phyloP scores from a whole-genome alignment of 1,140 invertebrate species.

The Drosophila neocordata region DNA sequence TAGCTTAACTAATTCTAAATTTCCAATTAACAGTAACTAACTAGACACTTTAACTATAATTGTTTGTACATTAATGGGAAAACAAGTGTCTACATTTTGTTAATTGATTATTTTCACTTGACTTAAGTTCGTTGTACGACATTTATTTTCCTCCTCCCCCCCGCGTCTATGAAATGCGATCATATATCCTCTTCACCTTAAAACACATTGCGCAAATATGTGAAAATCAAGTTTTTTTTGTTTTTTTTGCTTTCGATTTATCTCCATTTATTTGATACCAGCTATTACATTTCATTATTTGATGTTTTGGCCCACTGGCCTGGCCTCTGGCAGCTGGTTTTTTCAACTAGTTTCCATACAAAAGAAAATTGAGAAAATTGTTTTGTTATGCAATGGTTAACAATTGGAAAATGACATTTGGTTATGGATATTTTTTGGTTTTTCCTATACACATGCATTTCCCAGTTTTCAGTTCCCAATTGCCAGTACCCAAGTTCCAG shows the following conservation, averaged over 20 bases:
- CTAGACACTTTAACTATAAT: too few species aligned
- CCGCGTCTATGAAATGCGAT: neutral
- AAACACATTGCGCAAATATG: neutral
- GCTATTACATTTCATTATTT: constrained; percentile 24
- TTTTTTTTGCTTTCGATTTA: neutral
- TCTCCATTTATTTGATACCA: neutral
- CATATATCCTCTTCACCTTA: neutral
- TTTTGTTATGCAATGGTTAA: neutral
- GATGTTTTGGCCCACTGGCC: constrained; percentile 33
- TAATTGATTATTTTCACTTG: too few species aligned
- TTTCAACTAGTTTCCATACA: constrained; percentile 1
- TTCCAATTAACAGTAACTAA: too few species aligned
- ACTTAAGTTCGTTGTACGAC: too few species aligned
- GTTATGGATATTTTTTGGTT: constrained; percentile 34
- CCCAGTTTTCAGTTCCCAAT: neutral
- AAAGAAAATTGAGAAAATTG: constrained; percentile 6
- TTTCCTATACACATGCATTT: constrained; percentile 6
- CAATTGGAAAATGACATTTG: constrained; percentile 38
- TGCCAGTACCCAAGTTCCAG: too few species aligned
- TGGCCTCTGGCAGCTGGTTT: neutral
- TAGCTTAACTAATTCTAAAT: too few species aligned
- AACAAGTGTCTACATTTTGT: too few species aligned
- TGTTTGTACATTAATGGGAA: too few species aligned
- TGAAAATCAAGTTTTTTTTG: neutral
- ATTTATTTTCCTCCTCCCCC: too few species aligned